Conservation (phyloP, 37 sponge, comb jelly and placozoan genomes). For the Axinella damicornis region DNA sequence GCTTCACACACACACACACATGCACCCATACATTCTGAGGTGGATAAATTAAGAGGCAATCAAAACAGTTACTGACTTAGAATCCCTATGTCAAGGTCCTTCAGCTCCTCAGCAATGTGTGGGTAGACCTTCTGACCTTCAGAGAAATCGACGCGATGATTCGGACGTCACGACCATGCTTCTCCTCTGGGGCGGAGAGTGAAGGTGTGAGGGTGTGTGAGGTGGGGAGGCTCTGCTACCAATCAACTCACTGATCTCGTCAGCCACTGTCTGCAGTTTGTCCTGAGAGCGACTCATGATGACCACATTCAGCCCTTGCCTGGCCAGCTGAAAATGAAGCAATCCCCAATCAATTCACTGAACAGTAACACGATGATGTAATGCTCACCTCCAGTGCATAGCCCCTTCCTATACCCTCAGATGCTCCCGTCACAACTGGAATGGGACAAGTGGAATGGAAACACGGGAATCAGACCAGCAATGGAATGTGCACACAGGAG, state of each 20-base stretch:
- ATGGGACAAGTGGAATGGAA: not conserved
- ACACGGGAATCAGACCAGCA: not conserved
- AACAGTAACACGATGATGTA: too few relatives aligned
- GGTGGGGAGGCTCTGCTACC: not conserved
- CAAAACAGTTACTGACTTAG: conserved; percentile 50
- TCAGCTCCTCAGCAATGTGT: conserved; percentile 34
- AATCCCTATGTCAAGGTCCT: conserved; percentile 56
- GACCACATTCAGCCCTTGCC: conserved; percentile 56
- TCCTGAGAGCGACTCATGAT: conserved; percentile 51
- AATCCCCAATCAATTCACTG: too few relatives aligned
- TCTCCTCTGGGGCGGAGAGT: conserved; percentile 14
- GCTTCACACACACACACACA: too few relatives aligned
- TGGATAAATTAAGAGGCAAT: too few relatives aligned
- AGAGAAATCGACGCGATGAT: conserved; percentile 73
- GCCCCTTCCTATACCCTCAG: conserved; percentile 72
- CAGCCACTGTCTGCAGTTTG: conserved; percentile 34
- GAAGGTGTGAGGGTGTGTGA: conserved; percentile 16
- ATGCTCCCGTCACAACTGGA: conserved; percentile 66
- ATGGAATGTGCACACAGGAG: not conserved
- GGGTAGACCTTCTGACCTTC: conserved; percentile 54
- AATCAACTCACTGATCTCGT: conserved; percentile 38
- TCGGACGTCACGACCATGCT: conserved; percentile 54
- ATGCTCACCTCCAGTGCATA: conserved; percentile 63
- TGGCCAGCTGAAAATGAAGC: conserved; percentile 44
- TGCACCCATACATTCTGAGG: too few relatives aligned